A percentile compares a stretch with the other conserved stretches of the same genome.
Conservation (phyloP, 2,113 vertebrate genomes). For the Silurus glanis region DNA sequence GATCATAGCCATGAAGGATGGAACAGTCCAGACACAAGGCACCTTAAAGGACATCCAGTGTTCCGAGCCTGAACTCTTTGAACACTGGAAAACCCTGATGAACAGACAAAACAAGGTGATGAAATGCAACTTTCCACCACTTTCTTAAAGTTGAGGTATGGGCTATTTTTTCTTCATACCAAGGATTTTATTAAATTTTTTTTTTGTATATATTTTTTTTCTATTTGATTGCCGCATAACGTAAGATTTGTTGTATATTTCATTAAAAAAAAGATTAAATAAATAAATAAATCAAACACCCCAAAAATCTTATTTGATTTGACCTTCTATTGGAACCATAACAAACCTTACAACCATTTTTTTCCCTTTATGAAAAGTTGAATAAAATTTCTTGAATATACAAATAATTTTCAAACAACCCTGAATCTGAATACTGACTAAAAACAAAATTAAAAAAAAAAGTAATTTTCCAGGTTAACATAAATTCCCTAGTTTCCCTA, state of each 20-base stretch:
- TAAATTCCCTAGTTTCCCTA: neutral
- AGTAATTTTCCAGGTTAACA: neutral
- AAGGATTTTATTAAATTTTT: neutral
- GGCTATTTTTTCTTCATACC: neutral
- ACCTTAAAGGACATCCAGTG: slow-evolving; percentile 97
- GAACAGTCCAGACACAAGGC: slow-evolving; percentile 92
- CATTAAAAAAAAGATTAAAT: neutral
- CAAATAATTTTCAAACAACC: neutral
- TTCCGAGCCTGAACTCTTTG: slow-evolving; percentile 88
- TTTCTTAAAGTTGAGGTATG: neutral
- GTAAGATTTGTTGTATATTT: neutral
- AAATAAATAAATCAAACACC: neutral
- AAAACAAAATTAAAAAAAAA: neutral
- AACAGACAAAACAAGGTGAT: slow-evolving; percentile 91
- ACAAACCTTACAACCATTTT: neutral
- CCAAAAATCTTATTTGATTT: neutral
- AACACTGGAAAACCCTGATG: slow-evolving; percentile 98
- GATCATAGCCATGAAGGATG: slow-evolving; percentile 98
- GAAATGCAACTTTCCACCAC: neutral
- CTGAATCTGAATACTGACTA: neutral
- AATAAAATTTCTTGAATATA: neutral
- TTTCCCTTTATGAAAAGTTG: neutral
- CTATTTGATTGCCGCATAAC: neutral
- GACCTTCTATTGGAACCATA: neutral
- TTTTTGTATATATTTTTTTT: neutral